These are phyloP conservation scores for Cylloceria caligata DNA, from an alignment of 2,888 invertebrate species.

Conservation along the genomic window DNA sequence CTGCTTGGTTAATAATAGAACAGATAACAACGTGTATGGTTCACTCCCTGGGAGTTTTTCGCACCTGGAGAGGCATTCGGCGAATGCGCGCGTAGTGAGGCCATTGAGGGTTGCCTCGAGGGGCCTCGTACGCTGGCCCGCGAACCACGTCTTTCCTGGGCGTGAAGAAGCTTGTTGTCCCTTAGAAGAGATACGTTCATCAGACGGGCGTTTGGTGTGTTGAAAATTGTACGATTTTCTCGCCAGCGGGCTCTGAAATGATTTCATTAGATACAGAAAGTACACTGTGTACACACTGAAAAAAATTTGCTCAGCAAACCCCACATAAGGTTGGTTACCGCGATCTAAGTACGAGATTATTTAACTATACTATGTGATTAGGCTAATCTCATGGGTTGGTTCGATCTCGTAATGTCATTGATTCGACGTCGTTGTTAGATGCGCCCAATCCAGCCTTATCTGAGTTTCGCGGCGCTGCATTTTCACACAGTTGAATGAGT, in stretches of 20 bases:
- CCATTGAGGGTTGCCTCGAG: slow-evolving; percentile 94
- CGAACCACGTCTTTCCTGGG: slow-evolving; percentile 92
- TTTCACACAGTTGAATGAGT: too few species aligned
- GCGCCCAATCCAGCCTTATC: too few species aligned
- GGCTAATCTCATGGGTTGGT: background rate
- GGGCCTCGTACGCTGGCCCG: slow-evolving; percentile 92
- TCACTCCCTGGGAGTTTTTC: slow-evolving; percentile 84
- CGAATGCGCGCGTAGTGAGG: slow-evolving; percentile 93
- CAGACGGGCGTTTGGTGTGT: slow-evolving; percentile 96
- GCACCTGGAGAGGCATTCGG: slow-evolving; percentile 89
- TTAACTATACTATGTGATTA: background rate
- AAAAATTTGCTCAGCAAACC: background rate
- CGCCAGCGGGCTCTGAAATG: slow-evolving; percentile 94
- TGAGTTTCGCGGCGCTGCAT: too few species aligned
- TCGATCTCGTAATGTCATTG: too few species aligned
- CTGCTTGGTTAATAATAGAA: slow-evolving; percentile 84
- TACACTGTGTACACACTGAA: background rate
- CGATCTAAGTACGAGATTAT: background rate
- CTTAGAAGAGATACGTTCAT: slow-evolving; percentile 95
- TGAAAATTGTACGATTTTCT: slow-evolving; percentile 96
- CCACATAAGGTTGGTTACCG: background rate
- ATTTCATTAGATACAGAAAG: slow-evolving; percentile 39
- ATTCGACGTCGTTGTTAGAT: too few species aligned
- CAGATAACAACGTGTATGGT: slow-evolving; percentile 84
- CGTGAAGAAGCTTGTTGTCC: slow-evolving; percentile 92